Evolutionary conservation across 2,113 vertebrate species (phyloP).

Genomic region (Eulemur rufifrons): DNA sequence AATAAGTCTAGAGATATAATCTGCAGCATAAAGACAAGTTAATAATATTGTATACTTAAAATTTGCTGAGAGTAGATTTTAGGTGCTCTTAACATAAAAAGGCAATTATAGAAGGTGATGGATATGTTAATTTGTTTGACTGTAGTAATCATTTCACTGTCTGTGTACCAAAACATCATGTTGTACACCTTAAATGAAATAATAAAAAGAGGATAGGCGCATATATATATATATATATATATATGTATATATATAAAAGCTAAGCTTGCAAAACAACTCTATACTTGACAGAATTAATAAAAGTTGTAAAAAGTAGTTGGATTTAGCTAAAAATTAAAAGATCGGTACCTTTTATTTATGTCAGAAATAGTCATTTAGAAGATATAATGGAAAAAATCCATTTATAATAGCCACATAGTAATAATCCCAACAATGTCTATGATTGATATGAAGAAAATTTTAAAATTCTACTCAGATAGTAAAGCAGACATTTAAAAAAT

Average conservation of each 20-base stretch:
- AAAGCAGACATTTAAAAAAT: background rate
- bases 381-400: background rate
- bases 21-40: background rate
- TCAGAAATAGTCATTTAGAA: background rate
- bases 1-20: background rate
- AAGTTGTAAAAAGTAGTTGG: background rate
- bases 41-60: background rate
- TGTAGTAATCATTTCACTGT: background rate
- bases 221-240: background rate
- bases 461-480: background rate
- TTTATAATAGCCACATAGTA: background rate
- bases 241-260: background rate
- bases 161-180: background rate
- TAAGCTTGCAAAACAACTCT: background rate
- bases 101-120: background rate
- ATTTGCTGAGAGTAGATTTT: background rate
- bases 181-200: background rate
- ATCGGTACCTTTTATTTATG: background rate
- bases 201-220: background rate
- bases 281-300: background rate
- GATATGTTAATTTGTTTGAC: background rate
- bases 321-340: slow-evolving; percentile 1
- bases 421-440: background rate
- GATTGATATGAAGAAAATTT: background rate
- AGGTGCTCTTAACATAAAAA: background rate